Evolutionary conservation across 2,888 invertebrate genomes (phyloP), one percentile per base, ranked within the genome.

Genomic region (Protonemura montana): DNA sequence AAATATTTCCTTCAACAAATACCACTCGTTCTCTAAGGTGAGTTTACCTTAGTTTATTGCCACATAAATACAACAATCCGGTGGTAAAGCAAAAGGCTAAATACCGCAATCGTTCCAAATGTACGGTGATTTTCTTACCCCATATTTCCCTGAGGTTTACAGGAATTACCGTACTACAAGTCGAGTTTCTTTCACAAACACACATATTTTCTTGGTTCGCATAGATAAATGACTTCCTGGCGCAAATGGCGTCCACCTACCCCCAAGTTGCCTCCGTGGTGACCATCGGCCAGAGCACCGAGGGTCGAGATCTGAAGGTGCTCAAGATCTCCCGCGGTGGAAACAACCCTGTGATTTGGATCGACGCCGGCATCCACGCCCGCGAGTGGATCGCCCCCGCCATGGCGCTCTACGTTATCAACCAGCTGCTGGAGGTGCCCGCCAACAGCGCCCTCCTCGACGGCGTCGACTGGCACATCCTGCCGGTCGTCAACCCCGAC

Each of bases 401-500:
- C 0, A 93, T 92, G 0, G 92, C 93, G 0, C 90, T 95, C 5
- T 94, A 94, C 89, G 91, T 93, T 77, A 93, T 95, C 82, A 91
- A 93, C 86, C 92, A 94, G 87, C 90, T 95, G 87, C 93, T 94
- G 0, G 93, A 93, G 89, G 93, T 95, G 89, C 90, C 92, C 7
- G 91, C 90, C 42, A 94, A 94, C 88, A 90, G 90, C n/a, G 91
- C 93, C 76, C 90, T 96, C 0, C 90, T 95, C 78, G 91, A 94
- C 26, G 91, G 92, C 28, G 93, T 94, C 29, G 95, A 96, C 89
- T 95, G 95, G 94, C 93, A 93, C 88, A 90, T 95, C 27, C 89
- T 95, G 25, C 96, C 96, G 0, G 91, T 94, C 21, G 91, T 94
- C 76, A 96, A 96, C 90, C 95, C 95, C 26, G 96, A 96, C 91